Evolutionary conservation across 2,888 invertebrate genomes (phyloP), one percentile per base, ranked within the genome.

Genomic region (Limenitis camilla): DNA sequence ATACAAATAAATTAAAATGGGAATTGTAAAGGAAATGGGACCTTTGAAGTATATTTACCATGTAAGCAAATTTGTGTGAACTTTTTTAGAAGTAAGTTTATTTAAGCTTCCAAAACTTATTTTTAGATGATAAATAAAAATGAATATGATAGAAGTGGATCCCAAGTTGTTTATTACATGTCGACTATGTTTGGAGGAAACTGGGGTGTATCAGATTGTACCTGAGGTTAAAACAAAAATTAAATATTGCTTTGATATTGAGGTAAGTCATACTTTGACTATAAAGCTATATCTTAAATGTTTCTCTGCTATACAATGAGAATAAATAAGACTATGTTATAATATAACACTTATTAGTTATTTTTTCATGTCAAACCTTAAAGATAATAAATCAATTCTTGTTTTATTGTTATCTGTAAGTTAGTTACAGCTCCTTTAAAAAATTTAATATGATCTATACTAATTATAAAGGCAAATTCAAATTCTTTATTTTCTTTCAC

Each of bases 121-220:
- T 39, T 58, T 29, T 55, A 47, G 32, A 32, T 55, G n/a, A 53
- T 47, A 49, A 52, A 54, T 38, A 45, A 59, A 36, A 48, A 73
- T 75, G 72, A 68, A 68, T 46, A 71, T 69, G 67, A 61, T 78
- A 56, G 74, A 77, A 63, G 75, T 87, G 31, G 80, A 88, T 55
- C 78, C 77, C 1, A 69, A 74, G 41, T 63, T 85, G 9, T 82
- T 82, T 61, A 70, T 81, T 4, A 81, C 76, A 31, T 88, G 88
- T 63, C 74, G 88, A 6, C 61, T 88, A 35, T 88, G 88, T 62
- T 65, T 85, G 42, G 74, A 77, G 43, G 76, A 84, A 27, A 67
- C 66, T 52, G 88, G 88, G 30, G 68, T 69, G 10, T 87, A 76
- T 61, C 82, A 81, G 51, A 86, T 88, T 59, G 64, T 76, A n/a